Evolutionary conservation across 2,888 invertebrate genomes (phyloP).

Genomic region (Steinernema scapterisci): DNA sequence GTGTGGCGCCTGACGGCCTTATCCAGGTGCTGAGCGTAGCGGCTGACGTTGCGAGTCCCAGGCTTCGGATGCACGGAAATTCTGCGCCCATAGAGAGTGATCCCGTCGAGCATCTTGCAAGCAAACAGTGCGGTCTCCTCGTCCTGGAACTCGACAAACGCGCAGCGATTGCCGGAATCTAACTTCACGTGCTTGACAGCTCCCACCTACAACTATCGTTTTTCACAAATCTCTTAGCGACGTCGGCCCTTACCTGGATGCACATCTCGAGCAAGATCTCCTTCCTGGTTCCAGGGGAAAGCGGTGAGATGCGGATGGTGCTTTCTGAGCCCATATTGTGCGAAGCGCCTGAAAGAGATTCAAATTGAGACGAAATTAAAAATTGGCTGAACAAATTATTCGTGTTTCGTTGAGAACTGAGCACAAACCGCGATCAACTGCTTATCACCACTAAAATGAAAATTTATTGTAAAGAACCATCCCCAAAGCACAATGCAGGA

Average conservation of each 20-base stretch:
- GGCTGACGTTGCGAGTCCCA: conserved; percentile 26
- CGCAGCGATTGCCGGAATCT: conserved; percentile 41
- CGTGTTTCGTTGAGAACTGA: too few relatives aligned
- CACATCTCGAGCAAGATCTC: conserved; percentile 56
- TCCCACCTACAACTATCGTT: conserved; percentile 43
- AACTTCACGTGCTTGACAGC: conserved; percentile 45
- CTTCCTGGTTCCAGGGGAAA: conserved; percentile 44
- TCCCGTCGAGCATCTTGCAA: conserved; percentile 51
- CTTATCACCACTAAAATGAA: too few relatives aligned
- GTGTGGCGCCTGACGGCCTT: neutral
- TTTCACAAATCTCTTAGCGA: neutral
- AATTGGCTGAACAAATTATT: too few relatives aligned
- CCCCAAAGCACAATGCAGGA: too few relatives aligned
- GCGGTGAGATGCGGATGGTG: conserved; percentile 46
- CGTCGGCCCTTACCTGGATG: conserved; percentile 42
- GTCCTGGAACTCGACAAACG: conserved; percentile 55
- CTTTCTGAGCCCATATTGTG: conserved; percentile 38
- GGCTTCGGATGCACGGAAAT: conserved; percentile 50
- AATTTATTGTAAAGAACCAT: too few relatives aligned
- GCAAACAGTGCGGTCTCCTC: conserved; percentile 55
- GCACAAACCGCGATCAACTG: too few relatives aligned
- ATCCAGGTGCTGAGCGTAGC: neutral
- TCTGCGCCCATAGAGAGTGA: conserved; percentile 43
- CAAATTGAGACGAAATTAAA: too few relatives aligned
- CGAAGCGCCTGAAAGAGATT: too few relatives aligned